These are phyloP conservation scores for Macrotis lagotis DNA, from an alignment of 2,113 vertebrate genomes.

Conservation along the genomic window DNA sequence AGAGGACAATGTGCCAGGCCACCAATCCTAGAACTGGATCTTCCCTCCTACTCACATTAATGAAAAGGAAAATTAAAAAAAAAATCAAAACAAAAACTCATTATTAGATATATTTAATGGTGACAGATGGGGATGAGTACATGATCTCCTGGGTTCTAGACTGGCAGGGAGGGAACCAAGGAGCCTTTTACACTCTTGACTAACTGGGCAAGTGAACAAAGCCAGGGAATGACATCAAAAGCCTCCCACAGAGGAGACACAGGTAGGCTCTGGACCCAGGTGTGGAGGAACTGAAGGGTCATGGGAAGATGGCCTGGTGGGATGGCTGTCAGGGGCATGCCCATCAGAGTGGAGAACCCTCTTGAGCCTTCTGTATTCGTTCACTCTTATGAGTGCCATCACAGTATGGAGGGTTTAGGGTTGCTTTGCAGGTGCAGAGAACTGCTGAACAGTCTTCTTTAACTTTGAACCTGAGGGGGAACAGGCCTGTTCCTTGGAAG, in stretches of 20 bases:
- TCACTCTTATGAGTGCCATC: constrained; percentile 88
- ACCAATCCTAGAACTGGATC: not conserved
- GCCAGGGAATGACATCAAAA: not conserved
- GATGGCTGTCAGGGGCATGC: not conserved
- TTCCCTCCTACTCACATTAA: not conserved
- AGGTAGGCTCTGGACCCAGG: not conserved
- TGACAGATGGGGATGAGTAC: not conserved
- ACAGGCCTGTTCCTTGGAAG: constrained; percentile 78
- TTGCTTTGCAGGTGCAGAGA: constrained; percentile 91
- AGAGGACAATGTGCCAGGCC: not conserved
- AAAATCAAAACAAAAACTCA: not conserved
- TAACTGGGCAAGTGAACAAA: not conserved
- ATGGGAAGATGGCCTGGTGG: not conserved
- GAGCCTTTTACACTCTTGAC: not conserved
- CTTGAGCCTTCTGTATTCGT: constrained; percentile 68
- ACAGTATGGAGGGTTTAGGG: constrained; percentile 86
- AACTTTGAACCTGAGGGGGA: constrained; percentile 86
- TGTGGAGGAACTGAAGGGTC: not conserved
- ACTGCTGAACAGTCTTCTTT: constrained; percentile 72
- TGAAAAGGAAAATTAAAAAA: not conserved
- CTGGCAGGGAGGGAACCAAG: not conserved
- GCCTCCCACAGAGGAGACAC: not conserved
- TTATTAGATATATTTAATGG: not conserved
- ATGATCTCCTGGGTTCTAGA: not conserved
- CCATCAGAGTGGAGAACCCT: constrained; percentile 64